phyloP scores from a whole-genome alignment of 1,140 invertebrate species.

The Drosophila ironensis region DNA sequence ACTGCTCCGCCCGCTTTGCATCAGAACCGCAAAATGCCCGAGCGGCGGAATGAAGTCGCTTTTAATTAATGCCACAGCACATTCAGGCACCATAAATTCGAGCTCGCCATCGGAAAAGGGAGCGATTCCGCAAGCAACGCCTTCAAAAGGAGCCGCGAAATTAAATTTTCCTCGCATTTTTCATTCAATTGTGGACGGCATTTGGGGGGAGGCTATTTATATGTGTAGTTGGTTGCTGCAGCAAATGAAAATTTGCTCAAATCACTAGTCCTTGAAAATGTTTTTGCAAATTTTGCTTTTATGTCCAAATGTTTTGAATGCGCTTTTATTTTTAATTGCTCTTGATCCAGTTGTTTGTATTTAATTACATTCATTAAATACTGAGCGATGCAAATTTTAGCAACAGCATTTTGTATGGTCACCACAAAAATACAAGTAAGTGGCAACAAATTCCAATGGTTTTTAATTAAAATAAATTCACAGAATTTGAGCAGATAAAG shows the following conservation, averaged over 20 bases:
- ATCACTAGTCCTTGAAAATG: conserved; percentile 24
- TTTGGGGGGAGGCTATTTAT: neutral
- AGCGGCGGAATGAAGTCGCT: conserved; percentile 55
- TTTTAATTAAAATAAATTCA: conserved; percentile 10
- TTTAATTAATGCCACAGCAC: conserved; percentile 67
- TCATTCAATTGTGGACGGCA: neutral
- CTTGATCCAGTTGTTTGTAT: conserved; percentile 23
- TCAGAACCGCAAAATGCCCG: conserved; percentile 44
- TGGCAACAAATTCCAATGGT: neutral
- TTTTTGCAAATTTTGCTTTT: neutral
- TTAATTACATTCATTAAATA: conserved; percentile 23
- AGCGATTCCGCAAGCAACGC: neutral
- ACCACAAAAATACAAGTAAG: neutral
- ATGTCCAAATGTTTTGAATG: neutral
- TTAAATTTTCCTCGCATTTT: conserved; percentile 5
- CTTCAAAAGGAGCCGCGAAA: neutral
- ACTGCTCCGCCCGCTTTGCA: neutral
- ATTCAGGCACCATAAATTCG: conserved; percentile 64
- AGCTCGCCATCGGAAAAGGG: conserved; percentile 9
- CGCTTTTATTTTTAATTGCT: conserved; percentile 16
- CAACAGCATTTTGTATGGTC: too few relatives aligned
- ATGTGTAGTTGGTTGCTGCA: neutral
- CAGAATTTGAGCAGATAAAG: neutral
- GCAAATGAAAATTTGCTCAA: conserved; percentile 8
- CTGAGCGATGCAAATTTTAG: neutral